Evolutionary conservation across 2,888 invertebrate genomes (phyloP), one percentile per base, ranked within the genome.

Genomic region (Hermaeophaga mercurialis): DNA sequence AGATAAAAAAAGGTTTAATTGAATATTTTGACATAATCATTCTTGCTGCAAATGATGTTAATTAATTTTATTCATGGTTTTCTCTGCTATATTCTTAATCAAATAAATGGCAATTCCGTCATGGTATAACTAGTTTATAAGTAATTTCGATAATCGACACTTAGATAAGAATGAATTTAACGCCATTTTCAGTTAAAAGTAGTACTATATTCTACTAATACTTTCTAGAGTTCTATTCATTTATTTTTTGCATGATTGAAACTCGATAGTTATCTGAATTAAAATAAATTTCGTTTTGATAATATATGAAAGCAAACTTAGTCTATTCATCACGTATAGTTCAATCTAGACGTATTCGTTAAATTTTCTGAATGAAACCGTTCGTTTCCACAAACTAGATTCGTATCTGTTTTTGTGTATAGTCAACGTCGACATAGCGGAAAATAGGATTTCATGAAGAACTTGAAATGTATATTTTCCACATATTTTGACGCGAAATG

Each of bases 201-300:
- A n/a, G n/a, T n/a, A n/a, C n/a, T n/a, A n/a, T n/a, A n/a, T n/a
- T n/a, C n/a, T n/a, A n/a, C n/a, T n/a, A n/a, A n/a, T n/a, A n/a
- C n/a, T n/a, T n/a, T n/a, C n/a, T n/a, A n/a, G n/a, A n/a, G n/a
- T n/a, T n/a, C n/a, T n/a, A n/a, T n/a, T n/a, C n/a, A n/a, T n/a
- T n/a, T n/a, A n/a, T n/a, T 12, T 31, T 31, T 31, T 9, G 31
- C 11, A 31, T 31, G 11, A 17, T 11, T 38, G 12, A 39, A 39
- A 38, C 38, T 3, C 39, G 24, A 41, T 22, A n/a, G n/a, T 50
- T 41, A 50, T 41, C 39, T 28, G 19, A 50, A 33, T 43, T 33
- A 41, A 50, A 50, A 43, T 50, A 41, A 50, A 50, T 50, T 50
- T 43, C 15, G 50, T 50, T 50, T 50, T 43, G 41, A 50, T 50